Evolutionary conservation across 2,888 invertebrate genomes (phyloP), one percentile per base, ranked within the genome.

Genomic region (Eupithecia inturbata): DNA sequence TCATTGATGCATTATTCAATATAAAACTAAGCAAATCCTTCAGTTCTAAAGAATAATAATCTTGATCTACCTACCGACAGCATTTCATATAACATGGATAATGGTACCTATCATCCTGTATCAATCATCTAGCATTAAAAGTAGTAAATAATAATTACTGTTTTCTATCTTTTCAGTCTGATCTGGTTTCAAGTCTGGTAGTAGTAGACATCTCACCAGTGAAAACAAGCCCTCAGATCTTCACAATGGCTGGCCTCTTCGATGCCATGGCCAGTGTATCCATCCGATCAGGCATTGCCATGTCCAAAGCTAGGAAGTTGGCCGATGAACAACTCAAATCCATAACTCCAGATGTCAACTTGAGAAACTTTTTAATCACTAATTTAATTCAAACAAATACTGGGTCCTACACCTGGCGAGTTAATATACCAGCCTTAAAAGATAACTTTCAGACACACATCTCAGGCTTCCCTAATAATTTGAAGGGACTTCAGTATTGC

Each of bases 351-450:
- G 95, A 96, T 81, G 91, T 95, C 33, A 95, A 95, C 31, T 85
- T 97, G 62, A 94, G 96, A 69, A 95, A 97, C 86, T 99, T 99
- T 88, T 92, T 99, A 28, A 95, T 99, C 74, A 97, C 97, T 36
- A 99, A 99, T 90, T 92, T 99, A 70, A 95, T 96, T n/a, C 96
- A 96, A 84, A 93, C 95, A 16, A 95, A 95, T 77, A 91, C 95
- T 69, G 96, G 96, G 9, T 90, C 95, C 49, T 97, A 96, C 81
- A 95, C 95, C 41, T 99, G 98, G 98, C 95, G 97, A 78, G 95
- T 98, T 3, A 99, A 99, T 92, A 93, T 99, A 70, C 95, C 96
- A 71, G 95, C 96, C 4, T 89, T 99, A 67, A 94, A 95, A 71
- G 91, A 95, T 10, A 96, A 96, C 85, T 96, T 97, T 81, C 87